Percentiles rank a stretch among this genome's conserved stretches.
These are phyloP conservation scores for Saguinus midas DNA, from an alignment of 2,113 vertebrate genomes.

Conservation along the genomic window DNA sequence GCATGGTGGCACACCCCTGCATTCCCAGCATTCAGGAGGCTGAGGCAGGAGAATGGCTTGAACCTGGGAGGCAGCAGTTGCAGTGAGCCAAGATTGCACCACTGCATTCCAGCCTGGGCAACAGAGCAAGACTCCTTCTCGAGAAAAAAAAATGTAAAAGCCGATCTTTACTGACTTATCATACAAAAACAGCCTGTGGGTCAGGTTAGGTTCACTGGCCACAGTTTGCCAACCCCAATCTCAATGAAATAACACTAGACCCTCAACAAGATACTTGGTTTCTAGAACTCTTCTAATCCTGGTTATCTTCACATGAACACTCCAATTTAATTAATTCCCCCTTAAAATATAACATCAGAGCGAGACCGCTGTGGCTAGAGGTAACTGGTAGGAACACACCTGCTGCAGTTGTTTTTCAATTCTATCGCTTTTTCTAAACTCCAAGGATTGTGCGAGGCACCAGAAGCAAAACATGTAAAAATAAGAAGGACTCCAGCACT, in stretches of 20 bases:
- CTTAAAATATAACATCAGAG: not conserved
- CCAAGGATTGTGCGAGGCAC: not conserved
- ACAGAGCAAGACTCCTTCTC: too few relatives aligned
- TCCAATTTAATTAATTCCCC: not conserved
- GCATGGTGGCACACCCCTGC: too few relatives aligned
- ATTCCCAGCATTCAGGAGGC: too few relatives aligned
- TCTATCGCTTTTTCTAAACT: not conserved
- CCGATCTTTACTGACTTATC: not conserved
- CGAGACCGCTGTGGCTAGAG: accelerated
- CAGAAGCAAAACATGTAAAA: not conserved
- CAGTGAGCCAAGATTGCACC: too few relatives aligned
- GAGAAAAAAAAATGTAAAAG: not conserved
- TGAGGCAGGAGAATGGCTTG: too few relatives aligned
- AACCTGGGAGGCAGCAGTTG: too few relatives aligned
- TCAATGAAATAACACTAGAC: not conserved
- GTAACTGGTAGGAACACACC: accelerated
- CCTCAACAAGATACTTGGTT: not conserved
- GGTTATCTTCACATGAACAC: not conserved
- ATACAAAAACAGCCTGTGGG: not conserved
- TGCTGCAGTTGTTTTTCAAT: accelerated
- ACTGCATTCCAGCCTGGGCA: too few relatives aligned
- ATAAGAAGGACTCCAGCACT: not conserved
- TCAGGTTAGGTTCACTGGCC: not conserved
- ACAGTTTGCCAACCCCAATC: not conserved
- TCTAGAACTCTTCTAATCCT: slow-evolving; percentile 29